Conservation (phyloP, 1,140 invertebrate genomes). For the Armadillidium nasatum region DNA sequence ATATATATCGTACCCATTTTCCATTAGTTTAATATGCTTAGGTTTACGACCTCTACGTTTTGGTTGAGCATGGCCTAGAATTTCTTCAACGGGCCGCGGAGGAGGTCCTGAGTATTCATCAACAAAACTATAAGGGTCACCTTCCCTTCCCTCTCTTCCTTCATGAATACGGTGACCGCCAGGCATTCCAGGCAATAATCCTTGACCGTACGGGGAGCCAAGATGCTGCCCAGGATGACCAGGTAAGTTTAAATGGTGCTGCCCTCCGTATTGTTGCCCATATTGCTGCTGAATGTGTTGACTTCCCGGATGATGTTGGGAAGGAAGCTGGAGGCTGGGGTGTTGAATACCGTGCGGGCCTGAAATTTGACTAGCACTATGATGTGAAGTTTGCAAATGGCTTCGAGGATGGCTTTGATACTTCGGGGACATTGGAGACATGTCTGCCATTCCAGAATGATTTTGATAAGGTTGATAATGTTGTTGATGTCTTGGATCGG, state of each 20-base stretch:
- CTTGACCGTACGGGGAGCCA: slow-evolving; percentile 26
- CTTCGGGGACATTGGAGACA: slow-evolving; percentile 35
- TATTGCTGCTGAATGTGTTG: slow-evolving; percentile 36
- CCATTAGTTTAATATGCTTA: slow-evolving; percentile 44
- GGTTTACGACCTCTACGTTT: slow-evolving; percentile 43
- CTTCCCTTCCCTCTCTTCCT: slow-evolving; percentile 30
- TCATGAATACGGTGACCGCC: slow-evolving; percentile 26
- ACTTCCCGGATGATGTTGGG: slow-evolving; percentile 32
- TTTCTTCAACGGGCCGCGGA: slow-evolving; percentile 40
- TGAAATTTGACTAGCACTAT: background rate
- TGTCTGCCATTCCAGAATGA: background rate
- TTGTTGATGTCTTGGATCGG: background rate
- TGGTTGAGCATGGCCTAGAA: slow-evolving; percentile 39
- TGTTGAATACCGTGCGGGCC: background rate
- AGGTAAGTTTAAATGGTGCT: slow-evolving; percentile 28
- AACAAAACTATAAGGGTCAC: slow-evolving; percentile 43
- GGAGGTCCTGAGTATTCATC: slow-evolving; percentile 42
- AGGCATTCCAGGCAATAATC: slow-evolving; percentile 32
- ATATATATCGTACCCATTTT: too few species aligned
- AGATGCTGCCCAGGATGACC: slow-evolving; percentile 34
- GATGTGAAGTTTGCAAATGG: background rate
- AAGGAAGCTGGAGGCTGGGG: background rate
- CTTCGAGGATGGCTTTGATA: slow-evolving; percentile 34
- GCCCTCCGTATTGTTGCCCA: slow-evolving; percentile 30
- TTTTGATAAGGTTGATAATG: background rate